phyloP scores from a whole-genome alignment of 2,888 invertebrate species.

The Chrysodeixis includens region DNA sequence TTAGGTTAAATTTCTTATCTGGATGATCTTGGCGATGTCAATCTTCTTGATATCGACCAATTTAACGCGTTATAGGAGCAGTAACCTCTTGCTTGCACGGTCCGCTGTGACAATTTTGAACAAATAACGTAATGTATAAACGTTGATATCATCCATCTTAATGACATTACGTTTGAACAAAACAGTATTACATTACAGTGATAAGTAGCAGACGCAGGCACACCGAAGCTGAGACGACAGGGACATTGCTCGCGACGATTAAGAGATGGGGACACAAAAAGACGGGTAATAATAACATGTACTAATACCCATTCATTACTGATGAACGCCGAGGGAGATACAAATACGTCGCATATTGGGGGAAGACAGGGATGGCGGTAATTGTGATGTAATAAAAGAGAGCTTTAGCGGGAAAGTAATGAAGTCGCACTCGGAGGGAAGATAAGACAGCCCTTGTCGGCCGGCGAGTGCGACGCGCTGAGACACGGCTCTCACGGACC shows the following conservation, averaged over 20 bases:
- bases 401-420: constrained; percentile 63
- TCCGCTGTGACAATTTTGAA: constrained; percentile 31
- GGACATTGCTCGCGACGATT: constrained; percentile 58
- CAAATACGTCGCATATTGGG: not conserved
- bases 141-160: constrained; percentile 57
- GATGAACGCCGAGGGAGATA: constrained; percentile 57
- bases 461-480: constrained; percentile 7
- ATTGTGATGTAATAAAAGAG: constrained; percentile 68
- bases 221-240: constrained; percentile 43
- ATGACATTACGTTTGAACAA: constrained; percentile 54
- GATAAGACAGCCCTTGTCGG: constrained; percentile 42
- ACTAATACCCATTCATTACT: constrained; percentile 70
- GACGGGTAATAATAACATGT: constrained; percentile 67
- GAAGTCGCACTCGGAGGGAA: constrained; percentile 56
- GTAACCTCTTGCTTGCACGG: constrained; percentile 35
- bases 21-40: not conserved
- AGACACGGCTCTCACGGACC: too few relatives aligned
- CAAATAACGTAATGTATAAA: constrained; percentile 41
- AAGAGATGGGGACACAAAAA: constrained; percentile 60
- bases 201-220: constrained; percentile 48
- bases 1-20: not conserved
- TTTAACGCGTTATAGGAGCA: constrained; percentile 1
- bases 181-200: constrained; percentile 47
- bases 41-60: not conserved
- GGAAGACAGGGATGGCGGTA: constrained; percentile 52